A percentile compares a stretch with the other conserved stretches of the same genome.
phyloP scores from a whole-genome alignment of 2,797 vertebrate genomes.

The Bradypus variegatus region DNA sequence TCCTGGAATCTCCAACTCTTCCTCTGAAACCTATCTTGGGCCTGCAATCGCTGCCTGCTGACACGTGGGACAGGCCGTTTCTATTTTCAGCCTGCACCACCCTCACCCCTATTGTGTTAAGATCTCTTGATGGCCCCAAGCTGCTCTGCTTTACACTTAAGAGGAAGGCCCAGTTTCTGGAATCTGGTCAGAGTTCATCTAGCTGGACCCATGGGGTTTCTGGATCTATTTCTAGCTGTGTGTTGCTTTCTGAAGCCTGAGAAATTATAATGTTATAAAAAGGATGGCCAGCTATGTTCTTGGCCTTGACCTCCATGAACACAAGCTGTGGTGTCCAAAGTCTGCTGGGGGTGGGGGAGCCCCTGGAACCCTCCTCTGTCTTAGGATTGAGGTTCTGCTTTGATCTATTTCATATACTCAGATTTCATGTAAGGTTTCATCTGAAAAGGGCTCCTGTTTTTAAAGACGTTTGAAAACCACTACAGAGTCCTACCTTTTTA shows the following conservation, averaged over 20 bases:
- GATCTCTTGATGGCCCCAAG: background rate
- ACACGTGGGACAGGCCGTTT: background rate
- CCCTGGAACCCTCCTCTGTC: background rate
- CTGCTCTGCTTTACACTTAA: background rate
- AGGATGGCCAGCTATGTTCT: background rate
- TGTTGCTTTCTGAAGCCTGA: slow-evolving; percentile 38
- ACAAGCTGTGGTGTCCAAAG: background rate
- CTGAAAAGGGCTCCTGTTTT: slow-evolving; percentile 20
- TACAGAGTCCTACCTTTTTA: background rate
- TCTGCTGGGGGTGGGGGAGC: background rate
- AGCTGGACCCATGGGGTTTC: background rate
- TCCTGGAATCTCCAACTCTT: background rate
- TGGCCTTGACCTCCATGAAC: background rate
- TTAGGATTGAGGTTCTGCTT: slow-evolving; percentile 20
- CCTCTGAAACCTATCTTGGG: background rate
- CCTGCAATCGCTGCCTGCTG: background rate
- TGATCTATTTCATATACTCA: slow-evolving; percentile 2
- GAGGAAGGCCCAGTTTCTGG: slow-evolving; percentile 18
- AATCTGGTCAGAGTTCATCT: slow-evolving; percentile 22
- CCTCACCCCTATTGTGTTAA: background rate
- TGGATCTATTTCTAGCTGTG: slow-evolving; percentile 34
- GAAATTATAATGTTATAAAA: slow-evolving; percentile 21
- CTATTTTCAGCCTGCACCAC: slow-evolving; percentile 20
- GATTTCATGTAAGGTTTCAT: background rate
- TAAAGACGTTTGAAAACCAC: slow-evolving; percentile 25